Evolutionary conservation across 1,140 invertebrate genomes (phyloP).

Genomic region (Drosophila ogumai): DNA sequence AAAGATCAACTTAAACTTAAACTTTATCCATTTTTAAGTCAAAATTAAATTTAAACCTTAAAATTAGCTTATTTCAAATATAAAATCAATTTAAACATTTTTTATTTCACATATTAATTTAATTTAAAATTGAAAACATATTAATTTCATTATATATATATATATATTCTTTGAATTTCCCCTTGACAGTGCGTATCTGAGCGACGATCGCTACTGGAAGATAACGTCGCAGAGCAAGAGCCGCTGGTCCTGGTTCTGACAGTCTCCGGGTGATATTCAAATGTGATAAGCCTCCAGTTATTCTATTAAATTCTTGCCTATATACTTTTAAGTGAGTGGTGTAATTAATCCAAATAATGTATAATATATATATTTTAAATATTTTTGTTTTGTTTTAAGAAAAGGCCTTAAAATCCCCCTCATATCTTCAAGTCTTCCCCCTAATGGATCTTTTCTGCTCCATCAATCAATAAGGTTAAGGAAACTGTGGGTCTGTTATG

Average conservation of each 20-base stretch:
- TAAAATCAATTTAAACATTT: no score
- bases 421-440: background rate
- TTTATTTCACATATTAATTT: no score
- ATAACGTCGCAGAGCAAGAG: conserved; percentile 50
- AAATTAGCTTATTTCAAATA: no score
- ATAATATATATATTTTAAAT: background rate
- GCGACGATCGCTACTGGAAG: conserved; percentile 71
- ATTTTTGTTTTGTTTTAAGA: background rate
- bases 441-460: background rate
- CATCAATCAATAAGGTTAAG: background rate
- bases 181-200: conserved; percentile 60
- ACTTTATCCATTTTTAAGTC: background rate
- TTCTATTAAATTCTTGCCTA: background rate
- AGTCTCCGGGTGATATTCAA: conserved; percentile 16
- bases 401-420: background rate
- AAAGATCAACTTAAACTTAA: background rate
- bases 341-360: background rate
- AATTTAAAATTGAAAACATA: no score
- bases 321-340: background rate
- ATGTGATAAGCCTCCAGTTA: conserved; percentile 26
- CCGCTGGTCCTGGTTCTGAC: conserved; percentile 72
- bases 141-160: no score
- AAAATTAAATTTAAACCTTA: no score
- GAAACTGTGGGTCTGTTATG: background rate
- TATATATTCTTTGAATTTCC: no score